phyloP scores from a whole-genome alignment of 2,888 invertebrate genomes.

The Sceliomorpha sp. region DNA sequence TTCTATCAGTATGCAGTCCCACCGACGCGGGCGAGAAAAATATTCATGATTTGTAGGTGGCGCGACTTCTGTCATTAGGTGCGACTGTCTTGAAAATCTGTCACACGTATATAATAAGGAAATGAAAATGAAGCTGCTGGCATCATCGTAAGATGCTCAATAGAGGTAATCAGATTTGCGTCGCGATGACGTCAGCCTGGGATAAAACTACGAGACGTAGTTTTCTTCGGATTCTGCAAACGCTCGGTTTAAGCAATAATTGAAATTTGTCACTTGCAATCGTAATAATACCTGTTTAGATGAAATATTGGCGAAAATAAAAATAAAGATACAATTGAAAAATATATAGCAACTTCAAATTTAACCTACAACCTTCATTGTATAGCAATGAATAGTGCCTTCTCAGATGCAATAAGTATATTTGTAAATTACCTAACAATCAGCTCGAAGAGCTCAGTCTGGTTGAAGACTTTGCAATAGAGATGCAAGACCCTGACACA shows the following conservation, averaged over 20 bases:
- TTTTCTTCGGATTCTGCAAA: conserved; percentile 13
- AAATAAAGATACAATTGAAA: too few species aligned
- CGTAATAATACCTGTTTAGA: too few species aligned
- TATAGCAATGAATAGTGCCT: too few species aligned
- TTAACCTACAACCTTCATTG: too few species aligned
- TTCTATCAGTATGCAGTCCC: conserved; percentile 21
- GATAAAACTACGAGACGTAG: conserved; percentile 33
- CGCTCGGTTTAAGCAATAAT: too few species aligned
- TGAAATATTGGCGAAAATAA: too few species aligned
- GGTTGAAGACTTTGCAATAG: conserved; percentile 93
- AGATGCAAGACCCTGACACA: conserved; percentile 91
- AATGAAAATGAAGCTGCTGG: conserved; percentile 53
- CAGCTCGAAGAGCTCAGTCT: conserved; percentile 89
- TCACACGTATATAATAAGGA: conserved; percentile 33
- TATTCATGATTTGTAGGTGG: conserved; percentile 37
- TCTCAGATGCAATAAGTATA: too few species aligned
- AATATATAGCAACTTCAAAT: too few species aligned
- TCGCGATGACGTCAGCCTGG: conserved; percentile 30
- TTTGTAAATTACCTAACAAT: conserved; percentile 85
- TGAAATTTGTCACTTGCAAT: too few species aligned
- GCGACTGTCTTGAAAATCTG: conserved; percentile 40
- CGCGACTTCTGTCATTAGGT: conserved; percentile 40
- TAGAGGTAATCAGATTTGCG: conserved; percentile 68
- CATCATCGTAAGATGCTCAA: conserved; percentile 59
- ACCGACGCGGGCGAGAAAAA: conserved; percentile 14